Base-by-base conservation (phyloP, 2,113 vertebrate genomes). In the Petaurus breviceps region DNA sequence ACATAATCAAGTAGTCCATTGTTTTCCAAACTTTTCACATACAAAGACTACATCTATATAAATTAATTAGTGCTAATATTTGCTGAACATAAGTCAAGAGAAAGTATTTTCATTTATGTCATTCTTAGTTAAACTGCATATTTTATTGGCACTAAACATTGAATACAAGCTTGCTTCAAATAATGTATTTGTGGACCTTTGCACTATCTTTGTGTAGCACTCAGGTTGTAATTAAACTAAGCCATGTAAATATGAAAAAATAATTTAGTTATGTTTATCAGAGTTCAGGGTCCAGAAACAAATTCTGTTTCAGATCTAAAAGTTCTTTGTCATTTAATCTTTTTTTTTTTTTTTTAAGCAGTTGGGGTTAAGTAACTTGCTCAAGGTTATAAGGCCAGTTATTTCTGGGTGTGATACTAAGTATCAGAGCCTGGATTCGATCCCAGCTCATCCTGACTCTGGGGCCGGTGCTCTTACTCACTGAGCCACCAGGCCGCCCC, bases 161-260 rank as follows among this genome's bases (percentile, higher is more conserved):
- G 4, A 68, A 68, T 68, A 6, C 16, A 84, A 8, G 6, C 19
- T 84, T 84, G 5, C 7, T 84, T 84, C 68, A 84, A 7, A 2
- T 84, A 23, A 49, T 43, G 7, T 0, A 84, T 84, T 84, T 84
- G 68, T 84, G 19, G 37, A 84, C 5, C 68, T 8, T 84, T 84
- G 7, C n/a, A 77, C 22, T 77, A n/a, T n/a, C 37, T 77, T 10
- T 77, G 14, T 77, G 14, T n/a, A 19, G 5, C 25, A 94, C 98
- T 98, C 97, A 98, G 97, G 98, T 98, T 84, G 16, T n/a, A 98
- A 98, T 98, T 49, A 97, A 98, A 94, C 97, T 94, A 93, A 97
- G 91, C 51, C 53, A 96, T 97, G 2, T 97, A 96, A 94, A 91
- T 93, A 11, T 90, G 5, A 94, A 94, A 91, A 89, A 26, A 3